phyloP scores from a whole-genome alignment of 1,140 invertebrate genomes.

The Leptinotarsa defecta region DNA sequence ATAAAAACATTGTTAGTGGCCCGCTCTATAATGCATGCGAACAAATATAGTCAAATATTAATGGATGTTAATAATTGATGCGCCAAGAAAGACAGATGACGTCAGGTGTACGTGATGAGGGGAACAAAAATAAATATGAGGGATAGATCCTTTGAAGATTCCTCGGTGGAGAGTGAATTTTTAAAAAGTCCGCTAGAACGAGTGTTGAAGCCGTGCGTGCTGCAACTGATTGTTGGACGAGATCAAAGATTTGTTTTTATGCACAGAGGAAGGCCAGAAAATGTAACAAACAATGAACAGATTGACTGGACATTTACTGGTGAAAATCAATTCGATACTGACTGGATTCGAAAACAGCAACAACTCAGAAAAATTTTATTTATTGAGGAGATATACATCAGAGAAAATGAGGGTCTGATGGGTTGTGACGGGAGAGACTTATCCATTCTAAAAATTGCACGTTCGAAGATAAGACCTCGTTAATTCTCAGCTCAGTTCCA shows the following conservation, averaged over 20 bases:
- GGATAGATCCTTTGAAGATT: slow-evolving; percentile 32
- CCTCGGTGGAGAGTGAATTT: slow-evolving; percentile 23
- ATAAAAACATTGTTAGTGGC: slow-evolving; percentile 48
- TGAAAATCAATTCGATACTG: too few species aligned
- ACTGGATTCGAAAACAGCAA: too few species aligned
- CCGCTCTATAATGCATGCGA: slow-evolving; percentile 40
- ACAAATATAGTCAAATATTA: slow-evolving; percentile 47
- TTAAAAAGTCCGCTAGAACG: slow-evolving; percentile 9
- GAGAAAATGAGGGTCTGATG: too few species aligned
- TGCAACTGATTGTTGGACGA: neutral
- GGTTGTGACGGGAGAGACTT: too few species aligned
- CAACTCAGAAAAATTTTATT: too few species aligned
- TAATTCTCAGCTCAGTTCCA: too few species aligned
- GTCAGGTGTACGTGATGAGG: slow-evolving; percentile 36
- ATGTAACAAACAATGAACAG: too few species aligned
- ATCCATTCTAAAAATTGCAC: too few species aligned
- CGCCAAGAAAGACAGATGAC: slow-evolving; percentile 37
- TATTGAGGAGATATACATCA: too few species aligned
- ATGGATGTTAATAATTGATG: slow-evolving; percentile 43
- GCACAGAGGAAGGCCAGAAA: too few species aligned
- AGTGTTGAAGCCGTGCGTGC: slow-evolving; percentile 7
- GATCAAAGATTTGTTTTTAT: neutral
- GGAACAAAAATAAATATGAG: slow-evolving; percentile 32
- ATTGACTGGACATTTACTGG: too few species aligned
- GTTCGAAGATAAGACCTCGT: too few species aligned